A percentile compares a stretch with the other conserved stretches of the same genome.
These are phyloP conservation scores for Tyto alba DNA, from an alignment of 2,113 vertebrate genomes.

Conservation along the genomic window DNA sequence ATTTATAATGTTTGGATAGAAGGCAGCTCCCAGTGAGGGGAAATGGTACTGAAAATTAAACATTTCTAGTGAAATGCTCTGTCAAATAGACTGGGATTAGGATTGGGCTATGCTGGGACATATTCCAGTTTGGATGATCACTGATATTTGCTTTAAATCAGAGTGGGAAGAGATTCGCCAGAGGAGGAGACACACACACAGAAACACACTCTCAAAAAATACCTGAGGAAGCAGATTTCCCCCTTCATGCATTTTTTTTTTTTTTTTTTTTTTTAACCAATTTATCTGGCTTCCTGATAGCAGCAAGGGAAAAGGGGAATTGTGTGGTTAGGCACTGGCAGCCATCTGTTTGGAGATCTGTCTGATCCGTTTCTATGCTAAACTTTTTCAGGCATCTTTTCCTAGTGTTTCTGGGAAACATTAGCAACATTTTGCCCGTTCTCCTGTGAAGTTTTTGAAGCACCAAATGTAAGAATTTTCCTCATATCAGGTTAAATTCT, in stretches of 20 bases:
- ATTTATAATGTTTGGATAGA: constrained; percentile 14
- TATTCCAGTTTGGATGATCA: background rate
- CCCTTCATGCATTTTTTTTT: background rate
- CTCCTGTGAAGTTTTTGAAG: background rate
- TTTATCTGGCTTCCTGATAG: background rate
- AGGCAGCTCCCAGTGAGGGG: background rate
- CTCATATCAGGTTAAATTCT: background rate
- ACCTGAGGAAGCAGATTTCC: background rate
- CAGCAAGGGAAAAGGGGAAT: background rate
- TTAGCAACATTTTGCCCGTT: background rate
- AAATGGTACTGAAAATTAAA: constrained; percentile 1
- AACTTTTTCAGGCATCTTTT: background rate
- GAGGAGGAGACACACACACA: background rate
- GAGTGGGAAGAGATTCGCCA: background rate
- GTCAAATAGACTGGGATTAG: background rate
- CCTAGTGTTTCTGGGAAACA: background rate
- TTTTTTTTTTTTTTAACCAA: background rate
- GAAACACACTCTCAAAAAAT: background rate
- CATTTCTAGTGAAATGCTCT: background rate
- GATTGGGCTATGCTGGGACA: background rate
- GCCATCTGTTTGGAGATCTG: background rate
- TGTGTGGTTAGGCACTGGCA: background rate
- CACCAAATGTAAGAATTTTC: background rate
- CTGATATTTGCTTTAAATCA: background rate
- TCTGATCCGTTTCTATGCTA: background rate